Evolutionary conservation across 2,113 vertebrate genomes (phyloP), one percentile per base, ranked within the genome.

Genomic region (Megalops atlanticus): DNA sequence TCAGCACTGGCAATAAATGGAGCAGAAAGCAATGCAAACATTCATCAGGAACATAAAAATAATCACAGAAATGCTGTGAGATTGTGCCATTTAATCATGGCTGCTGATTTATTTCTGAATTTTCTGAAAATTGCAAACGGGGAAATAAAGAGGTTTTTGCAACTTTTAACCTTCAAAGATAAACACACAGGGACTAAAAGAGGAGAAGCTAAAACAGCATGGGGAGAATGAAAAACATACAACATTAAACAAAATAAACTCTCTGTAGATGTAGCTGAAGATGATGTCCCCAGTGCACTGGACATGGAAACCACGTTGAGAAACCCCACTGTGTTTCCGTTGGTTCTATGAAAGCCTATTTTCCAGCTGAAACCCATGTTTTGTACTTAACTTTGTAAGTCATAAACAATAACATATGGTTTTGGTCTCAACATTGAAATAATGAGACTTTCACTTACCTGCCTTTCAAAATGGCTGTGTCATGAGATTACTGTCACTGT

Each of bases 231-330:
- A 84, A 79, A 87, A 85, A 74, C 73, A 84, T 47, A 10, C 31
- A 43, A 54, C 21, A 40, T 64, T 83, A 83, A 85, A 83, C 18
- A 76, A 83, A 88, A 90, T 79, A 88, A 77, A 88, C 80, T 77
- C 79, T 84, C 70, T 82, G 21, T 64, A 49, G 40, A 54, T 11
- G n/a, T 76, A 82, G 11, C 73, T 77, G 78, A 81, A 64, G 58
- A 31, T 64, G 58, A 27, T 31, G 43, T 10, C 6, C 14, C 6
- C 6, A 45, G 43, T 14, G 14, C 7, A 45, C 43, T 31, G n/a
- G 58, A 64, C 58, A 64, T 8, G 24, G 58, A 24, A 31, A 24
- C 11, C 1, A 5, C 38, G 11, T 40, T 24, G 33, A 41, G 39
- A 69, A 78, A 69, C 38, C 31, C 69, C 41, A 7, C 68, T 72